phyloP scores from a whole-genome alignment of 2,888 invertebrate genomes.

The Nymphalis c-album region DNA sequence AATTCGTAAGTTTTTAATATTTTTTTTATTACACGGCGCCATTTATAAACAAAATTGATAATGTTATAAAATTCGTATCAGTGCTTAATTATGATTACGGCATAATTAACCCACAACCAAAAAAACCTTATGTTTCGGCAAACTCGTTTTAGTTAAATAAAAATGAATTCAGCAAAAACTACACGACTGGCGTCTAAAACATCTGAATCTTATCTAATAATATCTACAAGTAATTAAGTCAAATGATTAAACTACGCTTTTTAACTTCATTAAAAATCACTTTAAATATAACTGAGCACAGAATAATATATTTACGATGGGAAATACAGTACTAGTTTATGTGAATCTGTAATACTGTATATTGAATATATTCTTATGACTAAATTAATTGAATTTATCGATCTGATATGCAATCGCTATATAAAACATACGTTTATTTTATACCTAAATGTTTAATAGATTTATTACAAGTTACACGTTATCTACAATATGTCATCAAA shows the following conservation, averaged over 20 bases:
- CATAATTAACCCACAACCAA: constrained; percentile 30
- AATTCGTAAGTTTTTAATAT: background rate
- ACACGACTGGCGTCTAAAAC: background rate
- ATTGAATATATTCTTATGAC: no score
- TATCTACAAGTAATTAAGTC: constrained; percentile 14
- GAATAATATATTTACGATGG: background rate
- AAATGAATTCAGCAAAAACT: constrained; percentile 17
- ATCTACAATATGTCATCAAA: no score
- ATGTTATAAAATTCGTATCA: constrained; percentile 32
- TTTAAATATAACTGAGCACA: background rate
- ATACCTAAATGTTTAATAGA: no score
- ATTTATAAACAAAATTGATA: constrained; percentile 22
- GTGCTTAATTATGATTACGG: constrained; percentile 31
- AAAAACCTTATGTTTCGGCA: constrained; percentile 25
- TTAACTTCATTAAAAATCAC: constrained; percentile 7
- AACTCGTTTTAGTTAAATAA: constrained; percentile 17
- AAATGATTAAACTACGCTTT: background rate
- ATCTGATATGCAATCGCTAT: no score
- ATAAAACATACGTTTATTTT: no score
- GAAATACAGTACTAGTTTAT: background rate
- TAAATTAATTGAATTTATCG: no score
- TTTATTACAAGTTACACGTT: no score
- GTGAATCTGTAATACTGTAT: background rate
- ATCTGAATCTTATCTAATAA: constrained; percentile 13
- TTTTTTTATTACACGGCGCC: constrained; percentile 6